These are phyloP conservation scores for Drosophila anomelani DNA, from an alignment of 2,888 invertebrate species.

Conservation along the genomic window DNA sequence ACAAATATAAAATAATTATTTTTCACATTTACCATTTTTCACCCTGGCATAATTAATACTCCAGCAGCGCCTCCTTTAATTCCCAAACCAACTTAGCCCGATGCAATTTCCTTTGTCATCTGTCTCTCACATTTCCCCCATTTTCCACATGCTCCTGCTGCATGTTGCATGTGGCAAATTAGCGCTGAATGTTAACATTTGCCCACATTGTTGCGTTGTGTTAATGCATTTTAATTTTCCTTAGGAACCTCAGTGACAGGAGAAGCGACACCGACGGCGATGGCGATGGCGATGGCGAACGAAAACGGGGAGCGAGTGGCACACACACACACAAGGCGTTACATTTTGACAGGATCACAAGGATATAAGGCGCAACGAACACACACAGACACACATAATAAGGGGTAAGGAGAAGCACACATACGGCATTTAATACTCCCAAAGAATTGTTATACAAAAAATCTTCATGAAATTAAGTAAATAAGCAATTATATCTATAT, in stretches of 20 bases:
- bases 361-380: background rate
- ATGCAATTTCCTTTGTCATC: slow-evolving; percentile 15
- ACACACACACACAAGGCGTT: background rate
- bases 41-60: background rate
- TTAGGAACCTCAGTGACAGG: slow-evolving; percentile 13
- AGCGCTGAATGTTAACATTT: slow-evolving; percentile 75
- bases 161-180: slow-evolving; percentile 56
- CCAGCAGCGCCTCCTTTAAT: background rate
- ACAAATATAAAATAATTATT: background rate
- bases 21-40: background rate
- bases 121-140: background rate
- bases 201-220: slow-evolving; percentile 74
- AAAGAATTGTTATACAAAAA: background rate
- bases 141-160: slow-evolving; percentile 3
- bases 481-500: too few species aligned
- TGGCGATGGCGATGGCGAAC: background rate
- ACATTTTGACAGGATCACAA: slow-evolving; percentile 1
- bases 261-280: background rate
- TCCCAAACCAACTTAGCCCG: slow-evolving; percentile 3
- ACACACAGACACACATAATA: background rate
- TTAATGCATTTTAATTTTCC: slow-evolving; percentile 71
- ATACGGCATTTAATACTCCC: background rate
- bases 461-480: background rate
- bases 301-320: background rate
- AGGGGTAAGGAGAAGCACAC: background rate